Percentiles rank a stretch among this genome's conserved stretches.
Evolutionary conservation across 2,797 vertebrate species (phyloP).

Genomic region (Limnodromus scolopaceus): DNA sequence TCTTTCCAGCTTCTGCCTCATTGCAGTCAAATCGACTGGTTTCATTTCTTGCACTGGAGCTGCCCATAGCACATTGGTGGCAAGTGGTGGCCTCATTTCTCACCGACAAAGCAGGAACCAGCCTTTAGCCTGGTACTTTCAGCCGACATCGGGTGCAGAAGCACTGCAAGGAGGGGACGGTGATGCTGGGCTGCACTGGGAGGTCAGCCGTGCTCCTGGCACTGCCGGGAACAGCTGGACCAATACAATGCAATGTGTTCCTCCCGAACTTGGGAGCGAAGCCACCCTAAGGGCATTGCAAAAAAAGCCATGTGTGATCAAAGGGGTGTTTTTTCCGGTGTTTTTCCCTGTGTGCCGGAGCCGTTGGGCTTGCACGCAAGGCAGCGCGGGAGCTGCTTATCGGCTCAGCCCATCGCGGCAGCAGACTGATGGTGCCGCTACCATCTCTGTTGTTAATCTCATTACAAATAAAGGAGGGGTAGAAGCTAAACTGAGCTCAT

Average conservation of each 20-base stretch:
- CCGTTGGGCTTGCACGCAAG: not conserved
- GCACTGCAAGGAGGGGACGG: not conserved
- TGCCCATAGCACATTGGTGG: not conserved
- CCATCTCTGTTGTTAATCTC: slow-evolving; percentile 30
- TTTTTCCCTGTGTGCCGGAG: accelerated
- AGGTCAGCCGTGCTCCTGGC: not conserved
- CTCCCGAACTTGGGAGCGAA: accelerated
- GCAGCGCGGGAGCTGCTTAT: not conserved
- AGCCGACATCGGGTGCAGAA: accelerated
- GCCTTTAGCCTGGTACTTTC: not conserved
- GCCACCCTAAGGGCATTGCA: not conserved
- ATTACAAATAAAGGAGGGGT: slow-evolving; percentile 50
- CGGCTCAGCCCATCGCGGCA: not conserved
- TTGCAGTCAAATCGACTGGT: not conserved
- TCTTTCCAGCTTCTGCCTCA: not conserved
- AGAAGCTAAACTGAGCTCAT: slow-evolving; percentile 23
- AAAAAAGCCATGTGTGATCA: not conserved
- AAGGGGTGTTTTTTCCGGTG: not conserved
- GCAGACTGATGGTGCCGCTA: not conserved
- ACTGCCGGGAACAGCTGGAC: accelerated
- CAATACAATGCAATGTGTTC: accelerated
- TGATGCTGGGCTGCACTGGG: not conserved
- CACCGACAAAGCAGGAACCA: accelerated
- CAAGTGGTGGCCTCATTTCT: not conserved
- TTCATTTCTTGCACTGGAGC: not conserved